phyloP scores from a whole-genome alignment of 2,888 invertebrate genomes.

The Eugnorisma glareosa region DNA sequence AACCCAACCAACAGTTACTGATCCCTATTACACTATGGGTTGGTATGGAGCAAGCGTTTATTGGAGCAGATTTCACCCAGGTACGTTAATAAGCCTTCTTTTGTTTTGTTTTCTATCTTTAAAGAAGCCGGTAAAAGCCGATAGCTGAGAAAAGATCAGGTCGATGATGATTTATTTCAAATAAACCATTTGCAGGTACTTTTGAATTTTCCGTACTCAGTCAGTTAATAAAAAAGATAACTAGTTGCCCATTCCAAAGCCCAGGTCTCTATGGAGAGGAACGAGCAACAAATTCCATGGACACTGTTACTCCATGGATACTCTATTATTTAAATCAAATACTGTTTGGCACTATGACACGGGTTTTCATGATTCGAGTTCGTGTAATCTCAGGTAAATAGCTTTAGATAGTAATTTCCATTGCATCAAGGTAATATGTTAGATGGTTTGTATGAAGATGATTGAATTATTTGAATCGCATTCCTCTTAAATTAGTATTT shows the following conservation, averaged over 20 bases:
- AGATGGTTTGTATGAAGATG: neutral
- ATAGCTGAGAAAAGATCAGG: neutral
- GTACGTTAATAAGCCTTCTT: conserved; percentile 78
- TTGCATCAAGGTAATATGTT: conserved; percentile 28
- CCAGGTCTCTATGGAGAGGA: neutral
- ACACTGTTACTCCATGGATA: neutral
- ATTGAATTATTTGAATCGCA: conserved; percentile 16
- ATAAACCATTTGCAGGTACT: neutral
- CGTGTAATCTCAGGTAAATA: neutral
- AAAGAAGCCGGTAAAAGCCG: neutral
- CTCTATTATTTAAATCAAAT: neutral
- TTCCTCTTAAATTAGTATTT: conserved; percentile 4
- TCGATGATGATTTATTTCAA: neutral
- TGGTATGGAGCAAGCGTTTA: conserved; percentile 99
- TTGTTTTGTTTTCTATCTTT: neutral
- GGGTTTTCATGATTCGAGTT: neutral
- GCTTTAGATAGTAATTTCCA: neutral
- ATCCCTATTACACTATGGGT: conserved; percentile 99
- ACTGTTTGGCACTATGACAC: neutral
- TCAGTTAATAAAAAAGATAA: neutral
- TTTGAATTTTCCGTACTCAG: neutral
- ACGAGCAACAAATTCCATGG: neutral
- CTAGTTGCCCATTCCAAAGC: neutral
- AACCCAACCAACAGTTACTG: conserved; percentile 97
- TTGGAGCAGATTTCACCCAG: conserved; percentile 97